These are phyloP conservation scores for Lasiurus cinereus DNA, from an alignment of 2,113 vertebrate species.

Conservation along the genomic window DNA sequence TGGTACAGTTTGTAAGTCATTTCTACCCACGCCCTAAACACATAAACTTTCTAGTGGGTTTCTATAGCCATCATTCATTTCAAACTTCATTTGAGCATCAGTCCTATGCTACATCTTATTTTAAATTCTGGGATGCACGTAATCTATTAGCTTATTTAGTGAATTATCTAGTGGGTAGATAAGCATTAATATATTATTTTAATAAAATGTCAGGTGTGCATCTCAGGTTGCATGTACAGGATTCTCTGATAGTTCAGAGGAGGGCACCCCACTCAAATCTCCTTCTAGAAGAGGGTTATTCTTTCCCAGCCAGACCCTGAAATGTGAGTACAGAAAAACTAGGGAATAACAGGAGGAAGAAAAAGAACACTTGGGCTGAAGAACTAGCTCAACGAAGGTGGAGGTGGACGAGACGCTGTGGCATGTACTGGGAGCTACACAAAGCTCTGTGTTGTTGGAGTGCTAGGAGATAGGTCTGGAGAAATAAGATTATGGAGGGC, in stretches of 20 bases:
- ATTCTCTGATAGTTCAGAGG: not conserved
- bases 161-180: not conserved
- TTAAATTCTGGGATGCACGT: not conserved
- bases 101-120: not conserved
- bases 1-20: not conserved
- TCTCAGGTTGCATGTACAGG: not conserved
- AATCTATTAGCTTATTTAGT: not conserved
- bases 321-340: not conserved
- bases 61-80: not conserved
- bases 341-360: not conserved
- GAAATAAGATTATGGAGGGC: not conserved
- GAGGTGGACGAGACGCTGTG: not conserved
- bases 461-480: not conserved
- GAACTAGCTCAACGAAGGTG: not conserved
- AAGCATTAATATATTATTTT: not conserved
- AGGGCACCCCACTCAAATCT: not conserved
- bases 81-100: not conserved
- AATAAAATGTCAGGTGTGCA: not conserved
- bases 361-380: not conserved
- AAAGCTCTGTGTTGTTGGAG: not conserved
- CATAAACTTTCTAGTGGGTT: not conserved
- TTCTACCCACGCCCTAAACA: not conserved
- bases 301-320: not conserved
- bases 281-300: not conserved
- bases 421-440: rapidly evolving